Evolutionary conservation across 2,888 invertebrate genomes (phyloP), one percentile per base, ranked within the genome.

Genomic region (Lathronympha strigana): DNA sequence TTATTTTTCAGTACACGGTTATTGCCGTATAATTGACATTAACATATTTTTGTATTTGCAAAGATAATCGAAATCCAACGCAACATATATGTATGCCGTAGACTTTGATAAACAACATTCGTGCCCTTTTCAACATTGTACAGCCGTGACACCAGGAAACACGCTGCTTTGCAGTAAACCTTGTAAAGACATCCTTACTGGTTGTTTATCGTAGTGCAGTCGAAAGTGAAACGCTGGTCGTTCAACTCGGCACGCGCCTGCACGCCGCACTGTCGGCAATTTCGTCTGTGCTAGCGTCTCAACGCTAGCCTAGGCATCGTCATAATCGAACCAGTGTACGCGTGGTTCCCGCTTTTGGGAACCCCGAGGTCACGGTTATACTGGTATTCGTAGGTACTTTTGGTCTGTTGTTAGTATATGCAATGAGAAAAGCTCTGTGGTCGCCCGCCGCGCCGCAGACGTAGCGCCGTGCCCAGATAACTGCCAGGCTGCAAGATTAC

Each of bases 231-330:
- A 89, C 78, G 81, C 77, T 82, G 91, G 91, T 92, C 91, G 88
- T 91, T 92, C 90, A 91, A 91, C 91, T 83, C 90, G 89, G 91
- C 91, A 91, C 91, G 91, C 91, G 90, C 87, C 86, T 81, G 28
- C 9, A 53, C 36, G 21, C 53, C 53, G 80, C 82, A 77, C 71
- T 72, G 72, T 77, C 73, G 71, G 70, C 76, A 73, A 76, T 83
- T 79, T 80, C 72, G 75, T 77, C 79, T 80, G 83, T 72, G 72
- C 77, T 74, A 13, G 19, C 15, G n/a, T 11, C 17, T 33, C 17
- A n/a, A 36, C 15, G 31, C 36, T 5, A 31, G 4, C 19, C 53
- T 9, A 33, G n/a, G n/a, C n/a, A n/a, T n/a, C n/a, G 11, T 47
- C 28, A 23, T 19, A 51, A 28, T 19, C 2, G 2, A 53, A 53